A percentile compares a stretch with the other conserved stretches of the same genome.
Conservation (phyloP, 2,797 vertebrate species). For the Spondyliosoma cantharus region DNA sequence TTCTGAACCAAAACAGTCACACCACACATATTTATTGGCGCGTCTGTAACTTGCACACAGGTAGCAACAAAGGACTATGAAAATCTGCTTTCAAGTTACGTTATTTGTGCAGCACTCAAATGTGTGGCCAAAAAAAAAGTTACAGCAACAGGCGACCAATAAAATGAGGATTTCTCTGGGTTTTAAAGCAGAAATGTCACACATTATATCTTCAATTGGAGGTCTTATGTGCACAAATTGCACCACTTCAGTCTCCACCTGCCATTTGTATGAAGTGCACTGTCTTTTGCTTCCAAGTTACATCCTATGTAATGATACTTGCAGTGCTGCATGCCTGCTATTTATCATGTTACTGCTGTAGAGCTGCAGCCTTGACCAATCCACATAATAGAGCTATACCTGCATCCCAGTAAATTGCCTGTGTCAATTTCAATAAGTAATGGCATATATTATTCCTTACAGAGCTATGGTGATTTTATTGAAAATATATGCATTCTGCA, state of each 20-base stretch:
- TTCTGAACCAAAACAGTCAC: no score
- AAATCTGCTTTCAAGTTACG: slow-evolving; percentile 20
- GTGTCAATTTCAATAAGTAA: slow-evolving; percentile 27
- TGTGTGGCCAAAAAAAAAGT: background rate
- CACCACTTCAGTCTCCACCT: slow-evolving; percentile 3
- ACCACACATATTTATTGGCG: no score
- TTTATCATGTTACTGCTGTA: slow-evolving; percentile 16
- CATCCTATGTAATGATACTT: background rate
- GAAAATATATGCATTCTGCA: slow-evolving; percentile 32
- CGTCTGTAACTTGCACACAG: background rate
- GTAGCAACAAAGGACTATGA: background rate
- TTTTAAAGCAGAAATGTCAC: no score
- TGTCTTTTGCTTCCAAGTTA: background rate
- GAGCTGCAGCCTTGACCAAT: slow-evolving; percentile 14
- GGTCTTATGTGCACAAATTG: background rate
- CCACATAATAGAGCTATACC: slow-evolving; percentile 14
- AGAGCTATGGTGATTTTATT: slow-evolving; percentile 20
- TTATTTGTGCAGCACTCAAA: background rate
- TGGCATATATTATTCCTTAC: slow-evolving; percentile 17
- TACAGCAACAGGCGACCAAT: no score
- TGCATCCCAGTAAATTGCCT: background rate
- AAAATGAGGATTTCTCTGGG: no score
- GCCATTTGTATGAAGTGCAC: slow-evolving; percentile 13
- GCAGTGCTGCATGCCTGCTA: slow-evolving; percentile 1
- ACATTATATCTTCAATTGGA: slow-evolving; percentile 5